phyloP scores from a whole-genome alignment of 2,888 invertebrate species.

The Drosophila quinaria region DNA sequence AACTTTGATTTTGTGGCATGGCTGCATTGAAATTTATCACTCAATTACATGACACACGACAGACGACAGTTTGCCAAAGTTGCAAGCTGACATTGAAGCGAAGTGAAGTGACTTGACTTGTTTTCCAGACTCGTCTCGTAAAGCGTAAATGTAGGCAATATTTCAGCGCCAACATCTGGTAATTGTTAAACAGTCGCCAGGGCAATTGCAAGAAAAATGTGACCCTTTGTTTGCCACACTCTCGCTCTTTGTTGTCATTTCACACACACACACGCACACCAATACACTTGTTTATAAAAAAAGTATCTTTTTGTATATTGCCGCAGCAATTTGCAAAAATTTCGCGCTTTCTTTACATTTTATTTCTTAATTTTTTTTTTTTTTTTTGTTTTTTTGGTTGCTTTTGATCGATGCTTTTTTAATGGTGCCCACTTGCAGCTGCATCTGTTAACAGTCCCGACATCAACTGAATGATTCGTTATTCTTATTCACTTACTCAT shows the following conservation, averaged over 20 bases:
- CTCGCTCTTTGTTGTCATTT: slow-evolving; percentile 28
- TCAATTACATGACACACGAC: slow-evolving; percentile 76
- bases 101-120: slow-evolving; percentile 19
- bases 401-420: slow-evolving; percentile 75
- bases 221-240: slow-evolving; percentile 68
- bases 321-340: slow-evolving; percentile 59
- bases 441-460: slow-evolving; percentile 46
- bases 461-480: slow-evolving; percentile 9
- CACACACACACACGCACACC: slow-evolving; percentile 11
- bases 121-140: slow-evolving; percentile 21
- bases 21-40: slow-evolving; percentile 69
- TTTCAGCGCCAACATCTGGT: slow-evolving; percentile 78
- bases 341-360: slow-evolving; percentile 27
- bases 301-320: slow-evolving; percentile 18
- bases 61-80: slow-evolving; percentile 29
- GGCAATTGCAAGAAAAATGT: slow-evolving; percentile 69
- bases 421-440: slow-evolving; percentile 61
- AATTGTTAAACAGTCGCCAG: slow-evolving; percentile 77
- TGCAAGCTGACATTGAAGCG: slow-evolving; percentile 35
- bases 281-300: background rate
- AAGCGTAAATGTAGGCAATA: slow-evolving; percentile 46
- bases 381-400: slow-evolving; percentile 25
- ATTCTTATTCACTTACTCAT: slow-evolving; percentile 67
- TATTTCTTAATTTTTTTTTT: background rate
- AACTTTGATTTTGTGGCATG: slow-evolving; percentile 47